phyloP scores from a whole-genome alignment of 2,113 vertebrate genomes.

The Corapipo altera region DNA sequence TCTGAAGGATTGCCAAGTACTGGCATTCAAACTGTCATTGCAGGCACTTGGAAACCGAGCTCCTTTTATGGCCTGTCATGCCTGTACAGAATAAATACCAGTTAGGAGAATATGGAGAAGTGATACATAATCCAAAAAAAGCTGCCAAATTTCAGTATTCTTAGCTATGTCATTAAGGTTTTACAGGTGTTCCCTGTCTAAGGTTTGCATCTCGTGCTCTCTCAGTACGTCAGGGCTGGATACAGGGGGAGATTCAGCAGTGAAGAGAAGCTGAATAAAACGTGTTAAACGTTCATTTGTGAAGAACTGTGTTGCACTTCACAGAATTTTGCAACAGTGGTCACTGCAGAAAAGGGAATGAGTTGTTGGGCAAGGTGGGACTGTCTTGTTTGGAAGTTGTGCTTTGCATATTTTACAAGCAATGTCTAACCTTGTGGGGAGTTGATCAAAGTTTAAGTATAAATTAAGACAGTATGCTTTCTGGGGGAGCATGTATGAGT shows the following conservation, averaged over 20 bases:
- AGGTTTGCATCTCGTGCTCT: not conserved
- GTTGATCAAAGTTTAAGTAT: not conserved
- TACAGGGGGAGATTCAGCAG: not conserved
- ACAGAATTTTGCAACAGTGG: not conserved
- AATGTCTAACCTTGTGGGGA: not conserved
- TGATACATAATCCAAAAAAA: not conserved
- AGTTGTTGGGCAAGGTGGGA: not conserved
- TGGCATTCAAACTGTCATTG: not conserved
- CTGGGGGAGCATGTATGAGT: not conserved
- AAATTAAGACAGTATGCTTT: not conserved
- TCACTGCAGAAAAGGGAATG: not conserved
- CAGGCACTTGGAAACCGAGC: not conserved
- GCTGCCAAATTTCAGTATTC: not conserved
- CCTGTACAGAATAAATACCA: not conserved
- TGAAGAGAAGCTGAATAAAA: not conserved
- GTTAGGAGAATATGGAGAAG: not conserved
- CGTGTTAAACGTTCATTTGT: not conserved
- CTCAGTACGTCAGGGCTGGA: not conserved
- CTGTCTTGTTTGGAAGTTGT: fast-evolving
- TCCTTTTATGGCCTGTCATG: not conserved
- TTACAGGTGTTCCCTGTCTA: not conserved
- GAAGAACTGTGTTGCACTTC: not conserved
- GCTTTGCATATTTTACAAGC: not conserved
- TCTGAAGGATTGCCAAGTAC: not conserved
- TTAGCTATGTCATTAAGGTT: not conserved